Conservation (phyloP, 2,888 invertebrate genomes). For the Digitonthophagus gazella region DNA sequence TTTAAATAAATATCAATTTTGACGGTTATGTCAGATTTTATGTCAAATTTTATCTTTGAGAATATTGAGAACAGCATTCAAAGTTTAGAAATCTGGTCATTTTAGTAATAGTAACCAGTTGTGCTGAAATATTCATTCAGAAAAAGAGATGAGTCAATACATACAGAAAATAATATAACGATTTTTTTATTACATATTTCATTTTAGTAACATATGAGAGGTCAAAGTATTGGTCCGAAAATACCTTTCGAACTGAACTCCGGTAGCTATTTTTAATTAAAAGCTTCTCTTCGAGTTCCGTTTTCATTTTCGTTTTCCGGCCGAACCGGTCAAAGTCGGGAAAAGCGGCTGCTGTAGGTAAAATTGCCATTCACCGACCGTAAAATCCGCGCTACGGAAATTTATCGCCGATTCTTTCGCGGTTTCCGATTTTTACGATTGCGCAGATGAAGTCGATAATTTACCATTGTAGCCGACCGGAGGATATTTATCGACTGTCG, state of each 20-base stretch:
- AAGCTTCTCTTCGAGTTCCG: not conserved
- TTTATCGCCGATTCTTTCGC: not conserved
- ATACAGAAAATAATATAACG: no score
- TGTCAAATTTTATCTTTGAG: no score
- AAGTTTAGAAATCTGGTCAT: no score
- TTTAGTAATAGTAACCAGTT: no score
- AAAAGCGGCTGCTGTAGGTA: not conserved
- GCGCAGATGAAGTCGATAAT: not conserved
- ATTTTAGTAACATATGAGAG: not conserved
- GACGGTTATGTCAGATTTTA: no score
- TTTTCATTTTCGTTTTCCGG: not conserved
- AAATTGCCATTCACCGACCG: not conserved
- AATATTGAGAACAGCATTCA: no score
- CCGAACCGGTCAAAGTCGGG: not conserved
- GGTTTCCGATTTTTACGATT: not conserved
- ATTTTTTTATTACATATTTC: no score
- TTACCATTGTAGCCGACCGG: not conserved
- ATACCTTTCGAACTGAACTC: not conserved
- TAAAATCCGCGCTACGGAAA: not conserved
- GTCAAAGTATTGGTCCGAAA: not conserved
- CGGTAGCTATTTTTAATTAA: not conserved
- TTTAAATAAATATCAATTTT: no score
- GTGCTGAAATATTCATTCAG: no score
- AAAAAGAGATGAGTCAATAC: no score
- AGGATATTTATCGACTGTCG: not conserved